These are phyloP conservation scores for Panthera uncia DNA, from an alignment of 2,113 vertebrate species.

Conservation along the genomic window DNA sequence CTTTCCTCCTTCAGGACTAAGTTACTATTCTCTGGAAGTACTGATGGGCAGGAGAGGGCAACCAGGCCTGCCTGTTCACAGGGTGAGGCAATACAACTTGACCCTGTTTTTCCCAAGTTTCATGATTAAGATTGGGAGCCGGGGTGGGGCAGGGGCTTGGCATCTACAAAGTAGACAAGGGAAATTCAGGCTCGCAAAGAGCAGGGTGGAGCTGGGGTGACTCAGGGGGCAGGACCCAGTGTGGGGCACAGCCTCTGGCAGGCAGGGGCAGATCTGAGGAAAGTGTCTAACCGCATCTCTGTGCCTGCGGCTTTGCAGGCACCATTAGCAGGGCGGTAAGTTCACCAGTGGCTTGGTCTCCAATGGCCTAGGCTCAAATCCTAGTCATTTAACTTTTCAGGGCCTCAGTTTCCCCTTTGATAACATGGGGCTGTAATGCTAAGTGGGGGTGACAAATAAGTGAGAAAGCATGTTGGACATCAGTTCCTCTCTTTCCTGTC, in stretches of 20 bases:
- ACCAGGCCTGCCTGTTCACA: neutral
- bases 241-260: slow-evolving; percentile 24
- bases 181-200: neutral
- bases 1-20: neutral
- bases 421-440: neutral
- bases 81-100: neutral
- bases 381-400: neutral
- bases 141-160: slow-evolving; percentile 14
- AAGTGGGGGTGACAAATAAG: neutral
- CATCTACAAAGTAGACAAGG: neutral
- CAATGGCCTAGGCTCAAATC: neutral
- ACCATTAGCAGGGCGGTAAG: neutral
- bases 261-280: slow-evolving; percentile 11
- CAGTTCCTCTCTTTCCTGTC: neutral
- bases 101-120: neutral
- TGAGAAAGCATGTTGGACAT: neutral
- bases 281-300: neutral
- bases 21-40: slow-evolving; percentile 8
- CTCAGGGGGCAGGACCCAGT: slow-evolving; percentile 4
- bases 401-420: neutral
- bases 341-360: neutral
- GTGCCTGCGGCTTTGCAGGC: neutral
- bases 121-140: slow-evolving; percentile 15
- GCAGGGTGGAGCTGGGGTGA: slow-evolving; percentile 32
- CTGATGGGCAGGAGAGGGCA: neutral